Evolutionary conservation across 2,888 invertebrate genomes (phyloP).

Genomic region (Nomada ferruginata): DNA sequence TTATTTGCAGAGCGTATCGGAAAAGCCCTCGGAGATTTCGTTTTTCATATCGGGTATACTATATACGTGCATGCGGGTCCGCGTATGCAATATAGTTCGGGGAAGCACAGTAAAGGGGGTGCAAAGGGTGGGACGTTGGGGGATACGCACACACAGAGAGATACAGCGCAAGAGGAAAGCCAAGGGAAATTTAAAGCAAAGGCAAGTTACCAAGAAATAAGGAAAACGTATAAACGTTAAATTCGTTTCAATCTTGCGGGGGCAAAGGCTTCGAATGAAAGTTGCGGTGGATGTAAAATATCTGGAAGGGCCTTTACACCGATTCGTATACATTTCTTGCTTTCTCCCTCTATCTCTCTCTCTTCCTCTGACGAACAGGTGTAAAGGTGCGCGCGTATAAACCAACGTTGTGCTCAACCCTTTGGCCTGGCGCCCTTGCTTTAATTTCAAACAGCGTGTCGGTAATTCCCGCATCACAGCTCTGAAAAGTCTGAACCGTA

Average conservation of each 20-base stretch:
- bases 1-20: conserved; percentile 77
- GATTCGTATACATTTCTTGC: conserved; percentile 16
- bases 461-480: conserved; percentile 61
- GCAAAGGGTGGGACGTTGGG: too few species aligned
- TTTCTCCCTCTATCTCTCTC: not conserved
- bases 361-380: conserved; percentile 1
- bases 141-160: not conserved
- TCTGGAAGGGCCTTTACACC: conserved; percentile 52
- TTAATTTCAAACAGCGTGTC: conserved; percentile 65
- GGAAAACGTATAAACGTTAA: conserved; percentile 44
- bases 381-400: conserved; percentile 9
- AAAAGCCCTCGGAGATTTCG: conserved; percentile 74
- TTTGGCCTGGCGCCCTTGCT: conserved; percentile 57
- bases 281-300: conserved; percentile 24
- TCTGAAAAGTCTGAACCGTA: conserved; percentile 59
- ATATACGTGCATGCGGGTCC: conserved; percentile 12
- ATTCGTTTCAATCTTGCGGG: conserved; percentile 48
- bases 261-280: conserved; percentile 7
- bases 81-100: conserved; percentile 44
- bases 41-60: conserved; percentile 47
- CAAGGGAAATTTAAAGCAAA: conserved; percentile 37
- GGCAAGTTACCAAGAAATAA: conserved; percentile 43
- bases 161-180: not conserved
- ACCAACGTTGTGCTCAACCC: conserved; percentile 36
- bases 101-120: conserved; percentile 14